phyloP scores from a whole-genome alignment of 2,888 invertebrate species.

The Nomada lathburiana region DNA sequence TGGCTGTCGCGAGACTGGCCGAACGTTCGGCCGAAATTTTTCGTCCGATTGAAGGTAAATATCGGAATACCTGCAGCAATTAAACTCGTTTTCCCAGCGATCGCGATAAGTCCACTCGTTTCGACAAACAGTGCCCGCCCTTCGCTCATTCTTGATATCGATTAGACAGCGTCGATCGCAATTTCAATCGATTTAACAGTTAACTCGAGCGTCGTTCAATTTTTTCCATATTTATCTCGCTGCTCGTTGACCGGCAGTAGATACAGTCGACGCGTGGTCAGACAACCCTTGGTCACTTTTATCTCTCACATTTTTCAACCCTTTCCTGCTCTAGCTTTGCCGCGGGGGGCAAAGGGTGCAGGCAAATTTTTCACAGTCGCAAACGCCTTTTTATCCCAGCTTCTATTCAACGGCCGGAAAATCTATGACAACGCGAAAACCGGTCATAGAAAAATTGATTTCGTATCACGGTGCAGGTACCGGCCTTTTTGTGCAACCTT shows the following conservation, averaged over 20 bases:
- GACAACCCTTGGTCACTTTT: not conserved
- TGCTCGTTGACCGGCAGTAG: slow-evolving; percentile 6
- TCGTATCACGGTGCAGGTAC: slow-evolving; percentile 2
- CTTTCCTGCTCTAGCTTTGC: not conserved
- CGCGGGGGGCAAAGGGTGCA: not conserved
- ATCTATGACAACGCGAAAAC: slow-evolving; percentile 15
- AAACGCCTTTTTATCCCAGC: not conserved
- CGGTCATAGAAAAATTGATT: slow-evolving; percentile 28
- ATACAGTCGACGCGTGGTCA: slow-evolving; percentile 15
- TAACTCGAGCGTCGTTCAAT: not conserved
- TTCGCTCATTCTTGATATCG: slow-evolving; percentile 18
- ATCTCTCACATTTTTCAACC: not conserved
- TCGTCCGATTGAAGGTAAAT: slow-evolving; percentile 46
- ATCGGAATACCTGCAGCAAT: slow-evolving; percentile 49
- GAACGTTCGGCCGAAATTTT: slow-evolving; percentile 46
- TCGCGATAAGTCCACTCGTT: slow-evolving; percentile 14
- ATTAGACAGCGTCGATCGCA: not conserved
- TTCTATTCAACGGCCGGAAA: slow-evolving; percentile 1
- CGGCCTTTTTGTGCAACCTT: slow-evolving; percentile 21
- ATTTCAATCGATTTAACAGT: not conserved
- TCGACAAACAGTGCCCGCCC: slow-evolving; percentile 12
- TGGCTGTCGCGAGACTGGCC: slow-evolving; percentile 31
- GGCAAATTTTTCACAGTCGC: not conserved
- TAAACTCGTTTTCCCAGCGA: slow-evolving; percentile 26
- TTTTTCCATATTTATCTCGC: slow-evolving; percentile 2